These are phyloP conservation scores for Agapornis roseicollis DNA, from an alignment of 2,113 vertebrate species.

Conservation along the genomic window DNA sequence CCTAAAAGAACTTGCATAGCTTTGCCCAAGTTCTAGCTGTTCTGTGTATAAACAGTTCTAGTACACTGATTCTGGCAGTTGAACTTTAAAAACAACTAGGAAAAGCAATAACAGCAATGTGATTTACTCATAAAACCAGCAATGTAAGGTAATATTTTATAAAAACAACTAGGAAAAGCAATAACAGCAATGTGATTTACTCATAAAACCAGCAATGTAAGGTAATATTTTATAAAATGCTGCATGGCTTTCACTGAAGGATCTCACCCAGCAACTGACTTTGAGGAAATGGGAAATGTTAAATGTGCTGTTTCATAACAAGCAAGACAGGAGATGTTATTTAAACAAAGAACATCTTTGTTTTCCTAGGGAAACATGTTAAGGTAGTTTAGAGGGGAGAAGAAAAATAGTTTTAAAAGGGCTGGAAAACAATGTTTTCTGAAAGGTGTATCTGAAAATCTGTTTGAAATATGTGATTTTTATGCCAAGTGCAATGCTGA, in stretches of 20 bases:
- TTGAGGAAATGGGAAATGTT: slow-evolving; percentile 18
- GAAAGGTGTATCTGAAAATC: not conserved
- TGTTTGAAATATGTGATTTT: slow-evolving; percentile 25
- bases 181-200: not conserved
- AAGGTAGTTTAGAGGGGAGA: slow-evolving; percentile 3
- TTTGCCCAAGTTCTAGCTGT: not conserved
- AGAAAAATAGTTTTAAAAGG: not conserved
- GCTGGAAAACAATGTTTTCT: slow-evolving; percentile 25
- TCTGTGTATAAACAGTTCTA: not conserved
- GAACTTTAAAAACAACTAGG: not conserved
- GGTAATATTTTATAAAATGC: not conserved
- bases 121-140: slow-evolving; percentile 7
- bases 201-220: not conserved
- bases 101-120: not conserved
- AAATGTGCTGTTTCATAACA: slow-evolving; percentile 48
- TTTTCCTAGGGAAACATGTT: slow-evolving; percentile 2
- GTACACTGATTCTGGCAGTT: not conserved
- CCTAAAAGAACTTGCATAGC: not conserved
- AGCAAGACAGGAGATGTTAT: not conserved
- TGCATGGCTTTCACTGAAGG: not conserved
- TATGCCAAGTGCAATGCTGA: slow-evolving; percentile 24
- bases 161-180: not conserved
- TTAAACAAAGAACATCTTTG: slow-evolving; percentile 46
- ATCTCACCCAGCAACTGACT: slow-evolving; percentile 17
- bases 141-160: not conserved